These are phyloP conservation scores for Colaptes auratus DNA, from an alignment of 2,113 vertebrate genomes.

Conservation along the genomic window DNA sequence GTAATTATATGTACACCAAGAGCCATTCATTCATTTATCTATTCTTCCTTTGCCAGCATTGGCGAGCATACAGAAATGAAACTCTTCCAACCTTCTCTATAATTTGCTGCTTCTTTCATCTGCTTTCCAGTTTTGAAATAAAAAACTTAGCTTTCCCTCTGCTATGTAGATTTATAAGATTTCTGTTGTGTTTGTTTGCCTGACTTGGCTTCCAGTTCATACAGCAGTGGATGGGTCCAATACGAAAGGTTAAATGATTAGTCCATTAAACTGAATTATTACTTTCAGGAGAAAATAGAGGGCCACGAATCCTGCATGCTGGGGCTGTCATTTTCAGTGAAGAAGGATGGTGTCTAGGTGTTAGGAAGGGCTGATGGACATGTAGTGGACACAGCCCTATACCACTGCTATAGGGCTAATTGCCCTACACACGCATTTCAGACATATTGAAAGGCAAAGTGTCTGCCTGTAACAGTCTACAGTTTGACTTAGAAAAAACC, in stretches of 20 bases:
- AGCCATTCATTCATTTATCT: neutral
- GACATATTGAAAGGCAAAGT: neutral
- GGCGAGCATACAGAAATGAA: neutral
- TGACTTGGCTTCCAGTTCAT: neutral
- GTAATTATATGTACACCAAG: neutral
- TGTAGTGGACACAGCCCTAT: rapidly evolving
- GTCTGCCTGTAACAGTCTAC: neutral
- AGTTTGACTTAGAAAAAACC: neutral
- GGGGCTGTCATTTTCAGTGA: neutral
- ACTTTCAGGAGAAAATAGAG: neutral
- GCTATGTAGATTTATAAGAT: neutral
- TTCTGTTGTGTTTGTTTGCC: neutral
- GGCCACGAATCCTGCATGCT: neutral
- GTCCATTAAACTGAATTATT: neutral
- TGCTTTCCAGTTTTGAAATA: conserved; percentile 2
- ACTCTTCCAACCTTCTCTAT: conserved; percentile 5
- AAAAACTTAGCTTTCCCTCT: neutral
- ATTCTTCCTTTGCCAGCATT: neutral
- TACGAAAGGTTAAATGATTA: neutral
- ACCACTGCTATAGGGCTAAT: neutral
- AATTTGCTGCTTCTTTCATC: conserved; percentile 9
- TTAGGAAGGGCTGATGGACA: neutral
- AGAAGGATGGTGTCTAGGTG: neutral
- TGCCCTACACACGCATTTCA: neutral
- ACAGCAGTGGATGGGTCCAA: neutral